Percentiles rank a stretch among this genome's conserved stretches.
Conservation (phyloP, 2,888 invertebrate species). For the Colostygia pectinataria region DNA sequence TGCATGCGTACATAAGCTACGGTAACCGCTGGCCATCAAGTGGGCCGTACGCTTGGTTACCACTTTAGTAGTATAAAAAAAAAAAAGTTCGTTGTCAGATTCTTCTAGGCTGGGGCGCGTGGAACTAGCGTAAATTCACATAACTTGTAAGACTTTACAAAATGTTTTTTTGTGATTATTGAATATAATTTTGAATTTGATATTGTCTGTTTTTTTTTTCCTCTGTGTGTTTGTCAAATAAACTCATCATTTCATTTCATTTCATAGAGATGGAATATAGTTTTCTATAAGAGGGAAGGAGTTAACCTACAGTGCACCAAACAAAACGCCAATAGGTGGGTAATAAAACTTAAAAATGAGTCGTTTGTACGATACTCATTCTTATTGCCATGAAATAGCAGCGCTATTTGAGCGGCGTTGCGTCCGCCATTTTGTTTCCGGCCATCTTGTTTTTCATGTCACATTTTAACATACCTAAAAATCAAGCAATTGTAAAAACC, state of each 20-base stretch:
- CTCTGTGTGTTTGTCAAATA: too few relatives aligned
- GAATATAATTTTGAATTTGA: too few relatives aligned
- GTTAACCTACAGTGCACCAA: conserved; percentile 37
- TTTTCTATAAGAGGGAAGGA: conserved; percentile 31
- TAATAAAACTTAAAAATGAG: conserved; percentile 28
- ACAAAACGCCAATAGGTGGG: conserved; percentile 41
- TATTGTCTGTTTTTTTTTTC: too few relatives aligned
- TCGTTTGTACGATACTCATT: conserved; percentile 21
- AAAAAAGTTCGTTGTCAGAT: too few relatives aligned
- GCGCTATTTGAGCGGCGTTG: conserved; percentile 34
- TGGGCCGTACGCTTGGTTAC: too few relatives aligned
- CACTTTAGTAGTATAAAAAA: too few relatives aligned
- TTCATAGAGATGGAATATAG: conserved; percentile 36
- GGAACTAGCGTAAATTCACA: too few relatives aligned
- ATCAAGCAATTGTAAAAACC: neutral
- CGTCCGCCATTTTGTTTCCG: conserved; percentile 31
- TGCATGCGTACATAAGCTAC: too few relatives aligned
- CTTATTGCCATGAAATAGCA: conserved; percentile 30
- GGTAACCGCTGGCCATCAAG: too few relatives aligned
- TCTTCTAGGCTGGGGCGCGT: too few relatives aligned
- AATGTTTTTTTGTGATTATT: too few relatives aligned
- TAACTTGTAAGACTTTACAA: too few relatives aligned
- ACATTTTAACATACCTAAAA: neutral
- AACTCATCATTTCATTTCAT: conserved; percentile 29
- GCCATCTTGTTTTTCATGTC: conserved; percentile 15